Evolutionary conservation across 2,797 vertebrate genomes (phyloP).

Genomic region (Anniella stebbinsi): DNA sequence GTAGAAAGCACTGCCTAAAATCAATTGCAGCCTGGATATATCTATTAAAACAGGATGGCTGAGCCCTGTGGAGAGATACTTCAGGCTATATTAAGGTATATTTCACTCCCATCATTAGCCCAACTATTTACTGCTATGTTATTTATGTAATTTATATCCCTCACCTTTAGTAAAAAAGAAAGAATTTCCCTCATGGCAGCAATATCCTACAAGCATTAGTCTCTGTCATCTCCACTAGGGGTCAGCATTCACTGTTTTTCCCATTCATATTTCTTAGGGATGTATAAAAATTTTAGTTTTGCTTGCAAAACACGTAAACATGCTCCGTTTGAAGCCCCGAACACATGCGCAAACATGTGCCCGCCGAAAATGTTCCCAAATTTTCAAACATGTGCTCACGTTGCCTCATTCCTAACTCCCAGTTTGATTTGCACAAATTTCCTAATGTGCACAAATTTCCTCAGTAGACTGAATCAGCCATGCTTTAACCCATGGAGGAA

Average conservation of each 20-base stretch:
- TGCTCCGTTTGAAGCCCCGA: too few species aligned
- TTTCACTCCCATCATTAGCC: accelerated
- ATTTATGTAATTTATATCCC: background rate
- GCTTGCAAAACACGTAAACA: too few species aligned
- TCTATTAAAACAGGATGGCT: background rate
- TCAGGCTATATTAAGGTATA: accelerated
- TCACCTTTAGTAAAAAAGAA: background rate
- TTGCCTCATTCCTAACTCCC: too few species aligned
- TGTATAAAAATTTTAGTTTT: too few species aligned
- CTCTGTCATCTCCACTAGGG: background rate
- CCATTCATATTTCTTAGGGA: background rate
- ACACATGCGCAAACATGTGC: too few species aligned
- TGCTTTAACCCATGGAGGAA: too few species aligned
- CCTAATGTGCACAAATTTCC: too few species aligned
- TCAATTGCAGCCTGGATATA: accelerated
- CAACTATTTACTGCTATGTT: background rate
- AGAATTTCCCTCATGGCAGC: background rate
- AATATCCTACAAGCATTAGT: background rate
- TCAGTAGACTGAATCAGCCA: too few species aligned
- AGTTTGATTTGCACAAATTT: too few species aligned
- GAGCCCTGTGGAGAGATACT: accelerated
- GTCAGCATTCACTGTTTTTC: constrained; percentile 4
- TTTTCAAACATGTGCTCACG: too few species aligned
- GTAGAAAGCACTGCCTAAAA: accelerated
- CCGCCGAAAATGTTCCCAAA: too few species aligned